These are phyloP conservation scores for Antennarius striatus DNA, from an alignment of 2,113 vertebrate genomes.

Conservation along the genomic window DNA sequence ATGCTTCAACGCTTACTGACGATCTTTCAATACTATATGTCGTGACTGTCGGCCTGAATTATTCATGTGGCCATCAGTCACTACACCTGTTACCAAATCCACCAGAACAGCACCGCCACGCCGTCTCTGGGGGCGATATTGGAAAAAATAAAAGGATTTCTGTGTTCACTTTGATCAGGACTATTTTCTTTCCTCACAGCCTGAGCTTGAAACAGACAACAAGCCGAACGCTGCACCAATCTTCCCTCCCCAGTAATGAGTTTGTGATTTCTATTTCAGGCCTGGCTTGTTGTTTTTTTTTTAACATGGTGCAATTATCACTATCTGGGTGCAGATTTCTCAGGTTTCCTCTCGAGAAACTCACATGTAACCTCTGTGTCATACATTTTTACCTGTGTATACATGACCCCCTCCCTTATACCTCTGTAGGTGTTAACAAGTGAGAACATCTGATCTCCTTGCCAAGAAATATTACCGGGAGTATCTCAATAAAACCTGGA, in stretches of 20 bases:
- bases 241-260: not conserved
- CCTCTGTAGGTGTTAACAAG: slow-evolving; percentile 4
- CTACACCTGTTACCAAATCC: slow-evolving; percentile 2
- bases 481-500: too few species aligned
- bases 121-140: not conserved
- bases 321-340: not conserved
- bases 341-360: slow-evolving; percentile 3
- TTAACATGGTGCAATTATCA: slow-evolving; percentile 9
- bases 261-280: slow-evolving; percentile 16
- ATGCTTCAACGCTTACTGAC: slow-evolving; percentile 5
- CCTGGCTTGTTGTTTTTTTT: not conserved
- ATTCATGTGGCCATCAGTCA: slow-evolving; percentile 12
- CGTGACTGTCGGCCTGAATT: slow-evolving; percentile 4
- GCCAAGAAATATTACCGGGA: slow-evolving; percentile 10
- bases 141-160: slow-evolving; percentile 1
- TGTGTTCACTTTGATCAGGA: slow-evolving; percentile 4
- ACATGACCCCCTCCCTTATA: not conserved
- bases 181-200: slow-evolving; percentile 5
- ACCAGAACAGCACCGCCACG: slow-evolving; percentile 1
- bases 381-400: not conserved
- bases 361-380: not conserved
- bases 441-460: slow-evolving; percentile 3
- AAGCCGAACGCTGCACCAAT: slow-evolving; percentile 10
- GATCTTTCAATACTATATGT: slow-evolving; percentile 20
- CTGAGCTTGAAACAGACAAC: too few species aligned